phyloP scores from a whole-genome alignment of 2,888 invertebrate species.

The Plebejus argus region DNA sequence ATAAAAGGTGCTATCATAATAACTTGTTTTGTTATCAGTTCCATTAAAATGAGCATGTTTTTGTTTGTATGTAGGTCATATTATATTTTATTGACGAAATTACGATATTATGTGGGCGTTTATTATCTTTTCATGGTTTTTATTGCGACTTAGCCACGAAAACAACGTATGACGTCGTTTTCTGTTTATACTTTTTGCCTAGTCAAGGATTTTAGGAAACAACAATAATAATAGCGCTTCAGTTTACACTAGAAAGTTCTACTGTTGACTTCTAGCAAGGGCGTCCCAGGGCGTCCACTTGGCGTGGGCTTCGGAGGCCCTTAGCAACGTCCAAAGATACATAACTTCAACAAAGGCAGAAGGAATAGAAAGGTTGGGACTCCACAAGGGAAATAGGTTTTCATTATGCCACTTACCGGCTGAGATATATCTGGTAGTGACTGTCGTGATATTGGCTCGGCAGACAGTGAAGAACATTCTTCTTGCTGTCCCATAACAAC shows the following conservation, averaged over 20 bases:
- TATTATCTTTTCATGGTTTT: background rate
- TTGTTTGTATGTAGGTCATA: background rate
- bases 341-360: background rate
- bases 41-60: background rate
- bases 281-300: too few species aligned
- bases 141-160: background rate
- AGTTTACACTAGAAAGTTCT: background rate
- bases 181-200: background rate
- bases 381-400: background rate
- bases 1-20: background rate
- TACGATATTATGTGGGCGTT: background rate
- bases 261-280: background rate
- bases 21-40: background rate
- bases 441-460: constrained; percentile 70
- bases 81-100: background rate
- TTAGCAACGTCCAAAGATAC: background rate
- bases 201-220: background rate
- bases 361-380: background rate
- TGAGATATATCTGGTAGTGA: constrained; percentile 80
- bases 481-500: constrained; percentile 84
- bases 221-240: background rate
- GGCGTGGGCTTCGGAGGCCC: background rate
- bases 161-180: background rate
- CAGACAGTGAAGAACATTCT: constrained; percentile 79
- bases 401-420: constrained; percentile 66